These are phyloP conservation scores for Falcunculus frontatus DNA, from an alignment of 2,113 vertebrate species.

Conservation along the genomic window DNA sequence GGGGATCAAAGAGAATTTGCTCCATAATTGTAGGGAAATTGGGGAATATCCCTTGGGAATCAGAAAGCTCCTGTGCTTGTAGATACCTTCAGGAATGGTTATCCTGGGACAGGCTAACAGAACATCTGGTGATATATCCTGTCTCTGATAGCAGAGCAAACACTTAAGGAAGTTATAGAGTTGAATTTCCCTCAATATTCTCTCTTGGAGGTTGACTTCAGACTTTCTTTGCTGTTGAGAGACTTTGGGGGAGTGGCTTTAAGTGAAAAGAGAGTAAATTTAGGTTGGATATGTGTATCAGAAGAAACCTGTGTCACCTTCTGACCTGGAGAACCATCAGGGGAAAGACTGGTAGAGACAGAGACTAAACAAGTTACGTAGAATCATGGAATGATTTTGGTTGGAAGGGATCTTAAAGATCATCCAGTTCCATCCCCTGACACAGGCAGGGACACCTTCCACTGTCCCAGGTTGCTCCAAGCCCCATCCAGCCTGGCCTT, in stretches of 20 bases:
- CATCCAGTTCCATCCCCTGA: not conserved
- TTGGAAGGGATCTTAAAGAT: not conserved
- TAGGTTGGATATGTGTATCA: not conserved
- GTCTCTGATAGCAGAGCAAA: not conserved
- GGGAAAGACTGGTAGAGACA: not conserved
- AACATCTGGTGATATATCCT: accelerated
- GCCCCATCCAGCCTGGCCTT: accelerated
- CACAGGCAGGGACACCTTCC: not conserved
- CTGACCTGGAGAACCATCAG: not conserved
- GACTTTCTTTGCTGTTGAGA: not conserved
- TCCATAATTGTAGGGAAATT: not conserved
- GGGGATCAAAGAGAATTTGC: not conserved
- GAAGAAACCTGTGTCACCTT: not conserved
- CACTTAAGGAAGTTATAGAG: not conserved
- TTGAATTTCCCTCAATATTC: not conserved
- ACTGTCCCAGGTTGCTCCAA: not conserved
- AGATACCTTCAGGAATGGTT: not conserved
- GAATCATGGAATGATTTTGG: not conserved
- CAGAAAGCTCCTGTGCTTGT: not conserved
- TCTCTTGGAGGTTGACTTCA: not conserved
- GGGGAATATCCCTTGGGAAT: not conserved
- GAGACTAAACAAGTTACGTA: not conserved
- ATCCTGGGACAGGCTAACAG: not conserved
- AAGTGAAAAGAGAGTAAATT: not conserved
- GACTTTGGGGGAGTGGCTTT: not conserved